Evolutionary conservation across 2,797 vertebrate species (phyloP).

Genomic region (Acipenser ruthenus): DNA sequence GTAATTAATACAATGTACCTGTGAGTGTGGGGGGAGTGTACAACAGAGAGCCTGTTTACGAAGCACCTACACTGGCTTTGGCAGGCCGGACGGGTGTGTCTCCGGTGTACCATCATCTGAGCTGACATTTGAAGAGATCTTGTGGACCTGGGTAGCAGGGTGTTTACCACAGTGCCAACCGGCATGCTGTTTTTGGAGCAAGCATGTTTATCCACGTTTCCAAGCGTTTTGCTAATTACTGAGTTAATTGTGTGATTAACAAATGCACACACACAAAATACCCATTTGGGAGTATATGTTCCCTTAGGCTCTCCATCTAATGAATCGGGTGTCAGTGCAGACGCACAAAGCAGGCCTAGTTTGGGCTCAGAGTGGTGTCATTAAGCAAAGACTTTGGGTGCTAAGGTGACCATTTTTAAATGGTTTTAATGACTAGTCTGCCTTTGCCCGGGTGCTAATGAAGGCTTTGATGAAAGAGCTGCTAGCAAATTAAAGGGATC

Average conservation of each 20-base stretch:
- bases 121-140: background rate
- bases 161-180: conserved; percentile 11
- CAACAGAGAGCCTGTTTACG: conserved; percentile 28
- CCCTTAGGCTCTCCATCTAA: conserved; percentile 27
- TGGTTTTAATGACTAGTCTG: conserved; percentile 26
- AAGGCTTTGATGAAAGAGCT: conserved; percentile 34
- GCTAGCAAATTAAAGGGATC: conserved; percentile 26
- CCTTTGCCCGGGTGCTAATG: conserved; percentile 27
- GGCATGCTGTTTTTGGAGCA: conserved; percentile 22
- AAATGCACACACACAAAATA: conserved; percentile 30
- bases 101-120: conserved; percentile 8
- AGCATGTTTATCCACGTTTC: conserved; percentile 27
- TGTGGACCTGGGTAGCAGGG: background rate
- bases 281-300: conserved; percentile 26
- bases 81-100: conserved; percentile 1
- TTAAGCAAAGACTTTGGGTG: conserved; percentile 25
- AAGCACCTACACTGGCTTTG: background rate
- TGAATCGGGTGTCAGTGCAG: conserved; percentile 27
- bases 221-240: conserved; percentile 35
- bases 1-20: conserved; percentile 22
- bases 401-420: conserved; percentile 21
- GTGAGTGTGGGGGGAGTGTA: background rate
- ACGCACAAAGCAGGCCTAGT: conserved; percentile 22
- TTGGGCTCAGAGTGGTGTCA: conserved; percentile 24
- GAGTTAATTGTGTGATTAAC: conserved; percentile 41